These are phyloP conservation scores for Hippocampus comes DNA, from an alignment of 2,113 vertebrate species.

Conservation along the genomic window DNA sequence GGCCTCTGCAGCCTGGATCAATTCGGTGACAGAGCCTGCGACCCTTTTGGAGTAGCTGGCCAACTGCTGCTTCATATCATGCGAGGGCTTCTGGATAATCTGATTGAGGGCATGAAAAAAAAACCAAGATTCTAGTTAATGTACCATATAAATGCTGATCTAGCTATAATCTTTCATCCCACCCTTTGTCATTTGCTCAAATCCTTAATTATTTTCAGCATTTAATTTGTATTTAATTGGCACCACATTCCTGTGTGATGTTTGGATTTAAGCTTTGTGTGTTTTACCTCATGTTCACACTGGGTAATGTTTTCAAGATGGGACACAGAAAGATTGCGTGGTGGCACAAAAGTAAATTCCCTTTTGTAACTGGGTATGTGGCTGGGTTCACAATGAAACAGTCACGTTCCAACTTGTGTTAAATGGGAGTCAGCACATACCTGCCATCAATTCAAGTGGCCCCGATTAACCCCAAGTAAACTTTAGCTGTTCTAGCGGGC, in stretches of 20 bases:
- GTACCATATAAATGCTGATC: neutral
- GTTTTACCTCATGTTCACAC: neutral
- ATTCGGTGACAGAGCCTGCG: constrained; percentile 92
- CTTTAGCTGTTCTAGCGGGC: no score
- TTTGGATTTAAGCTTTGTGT: neutral
- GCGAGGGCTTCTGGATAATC: constrained; percentile 92
- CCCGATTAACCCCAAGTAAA: no score
- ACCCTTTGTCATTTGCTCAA: neutral
- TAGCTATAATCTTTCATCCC: neutral
- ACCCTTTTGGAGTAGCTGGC: constrained; percentile 88
- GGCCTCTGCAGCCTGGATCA: constrained; percentile 97
- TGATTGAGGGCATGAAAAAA: constrained; percentile 42
- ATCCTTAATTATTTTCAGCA: neutral
- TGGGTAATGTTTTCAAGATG: neutral
- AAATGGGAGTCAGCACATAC: no score
- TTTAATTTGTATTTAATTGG: neutral
- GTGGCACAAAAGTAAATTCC: no score
- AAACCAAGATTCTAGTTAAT: neutral
- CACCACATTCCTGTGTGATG: neutral
- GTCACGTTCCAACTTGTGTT: no score
- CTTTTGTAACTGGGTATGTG: no score
- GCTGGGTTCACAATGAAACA: no score
- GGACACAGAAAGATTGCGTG: no score
- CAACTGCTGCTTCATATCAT: constrained; percentile 92
- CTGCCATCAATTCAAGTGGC: no score